Percentiles rank a stretch among this genome's conserved stretches.
These are phyloP conservation scores for Hipparchia sbordonii DNA, from an alignment of 2,888 invertebrate genomes.

Conservation along the genomic window DNA sequence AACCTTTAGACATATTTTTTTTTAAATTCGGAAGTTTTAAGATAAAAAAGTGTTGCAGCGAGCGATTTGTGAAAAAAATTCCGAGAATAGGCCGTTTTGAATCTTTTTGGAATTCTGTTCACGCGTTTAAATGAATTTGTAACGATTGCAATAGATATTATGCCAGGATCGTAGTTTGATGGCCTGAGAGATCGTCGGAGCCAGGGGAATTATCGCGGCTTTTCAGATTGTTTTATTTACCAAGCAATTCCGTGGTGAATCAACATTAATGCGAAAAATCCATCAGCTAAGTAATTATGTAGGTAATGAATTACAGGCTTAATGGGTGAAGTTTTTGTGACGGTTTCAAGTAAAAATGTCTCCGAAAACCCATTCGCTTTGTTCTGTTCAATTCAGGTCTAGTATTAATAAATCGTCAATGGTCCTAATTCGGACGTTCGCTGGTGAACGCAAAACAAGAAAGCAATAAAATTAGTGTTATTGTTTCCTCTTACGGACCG, in stretches of 20 bases:
- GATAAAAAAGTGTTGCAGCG: no score
- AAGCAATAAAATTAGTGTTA: no score
- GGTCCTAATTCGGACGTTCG: neutral
- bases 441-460: no score
- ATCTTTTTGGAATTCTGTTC: neutral
- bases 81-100: no score
- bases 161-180: neutral
- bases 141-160: neutral
- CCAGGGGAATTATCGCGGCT: conserved; percentile 5
- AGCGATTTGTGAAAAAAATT: no score
- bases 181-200: neutral
- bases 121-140: neutral
- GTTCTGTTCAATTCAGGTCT: neutral
- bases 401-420: neutral
- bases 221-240: conserved; percentile 1
- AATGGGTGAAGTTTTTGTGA: neutral
- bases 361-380: neutral
- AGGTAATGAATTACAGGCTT: neutral
- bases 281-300: conserved; percentile 1
- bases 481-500: no score
- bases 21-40: no score
- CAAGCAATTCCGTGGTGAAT: neutral
- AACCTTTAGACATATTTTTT: no score
- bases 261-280: neutral
- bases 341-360: neutral